Evolutionary conservation across 2,888 invertebrate genomes (phyloP).

Genomic region (Tipula helvola): DNA sequence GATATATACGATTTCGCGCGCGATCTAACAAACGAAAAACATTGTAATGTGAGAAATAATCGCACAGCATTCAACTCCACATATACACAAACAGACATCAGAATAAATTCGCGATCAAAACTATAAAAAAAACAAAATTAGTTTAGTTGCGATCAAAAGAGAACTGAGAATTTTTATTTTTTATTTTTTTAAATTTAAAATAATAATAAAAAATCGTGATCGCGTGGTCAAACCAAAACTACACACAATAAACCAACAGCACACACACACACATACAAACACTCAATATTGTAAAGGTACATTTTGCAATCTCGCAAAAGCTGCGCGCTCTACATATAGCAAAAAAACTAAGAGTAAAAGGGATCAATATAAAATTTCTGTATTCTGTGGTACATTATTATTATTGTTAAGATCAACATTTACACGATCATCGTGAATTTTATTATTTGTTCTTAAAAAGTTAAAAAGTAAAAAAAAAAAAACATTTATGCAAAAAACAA

Average conservation of each 20-base stretch:
- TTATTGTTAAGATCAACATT: background rate
- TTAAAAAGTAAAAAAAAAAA: background rate
- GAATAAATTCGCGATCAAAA: background rate
- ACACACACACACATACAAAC: background rate
- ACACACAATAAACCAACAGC: background rate
- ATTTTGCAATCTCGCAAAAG: background rate
- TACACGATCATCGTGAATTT: background rate
- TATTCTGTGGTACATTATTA: background rate
- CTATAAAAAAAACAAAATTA: background rate
- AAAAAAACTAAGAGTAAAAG: background rate
- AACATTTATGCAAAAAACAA: background rate
- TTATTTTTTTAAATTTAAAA: background rate
- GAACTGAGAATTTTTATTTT: background rate
- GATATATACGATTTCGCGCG: background rate
- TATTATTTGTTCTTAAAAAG: background rate
- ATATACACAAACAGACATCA: background rate
- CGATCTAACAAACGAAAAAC: background rate
- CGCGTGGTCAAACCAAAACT: background rate
- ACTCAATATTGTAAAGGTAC: background rate
- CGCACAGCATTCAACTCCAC: too few species aligned
- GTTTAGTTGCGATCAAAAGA: background rate
- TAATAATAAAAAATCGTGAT: background rate
- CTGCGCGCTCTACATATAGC: background rate
- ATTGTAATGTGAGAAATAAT: background rate
- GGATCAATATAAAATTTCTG: background rate